A percentile compares a stretch with the other conserved stretches of the same genome.
phyloP scores from a whole-genome alignment of 2,113 vertebrate genomes.

The Aldabrachelys gigantea region DNA sequence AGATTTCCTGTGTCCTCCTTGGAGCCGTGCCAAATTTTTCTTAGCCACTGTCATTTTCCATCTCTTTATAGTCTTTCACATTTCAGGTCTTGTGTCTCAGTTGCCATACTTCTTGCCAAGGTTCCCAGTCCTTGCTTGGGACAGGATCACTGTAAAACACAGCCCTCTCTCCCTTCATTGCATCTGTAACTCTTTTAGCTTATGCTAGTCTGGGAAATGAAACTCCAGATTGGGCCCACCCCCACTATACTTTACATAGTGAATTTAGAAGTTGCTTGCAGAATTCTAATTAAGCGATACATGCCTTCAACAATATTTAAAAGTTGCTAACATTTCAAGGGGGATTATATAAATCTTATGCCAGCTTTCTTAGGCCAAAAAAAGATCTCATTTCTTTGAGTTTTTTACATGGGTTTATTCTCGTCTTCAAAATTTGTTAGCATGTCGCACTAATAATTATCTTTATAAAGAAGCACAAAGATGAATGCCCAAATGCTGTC shows the following conservation, averaged over 20 bases:
- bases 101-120: conserved; percentile 30
- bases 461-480: background rate
- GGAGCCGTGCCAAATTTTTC: conserved; percentile 51
- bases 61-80: conserved; percentile 39
- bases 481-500: background rate
- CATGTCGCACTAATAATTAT: background rate
- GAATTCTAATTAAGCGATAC: conserved; percentile 11
- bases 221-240: conserved; percentile 71
- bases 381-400: background rate
- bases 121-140: conserved; percentile 19
- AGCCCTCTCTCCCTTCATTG: conserved; percentile 55
- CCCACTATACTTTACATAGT: conserved; percentile 61
- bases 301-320: conserved; percentile 28
- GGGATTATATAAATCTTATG: background rate
- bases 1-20: conserved; percentile 61
- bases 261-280: rapidly evolving
- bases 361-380: background rate
- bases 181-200: conserved; percentile 37
- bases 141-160: background rate
- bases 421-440: background rate
- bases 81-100: conserved; percentile 51
- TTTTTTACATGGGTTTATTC: background rate
- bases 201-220: conserved; percentile 61
- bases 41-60: conserved; percentile 55
- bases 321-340: background rate